Evolutionary conservation across 1,140 invertebrate genomes (phyloP).

Genomic region (Anoplophora glabripennis): DNA sequence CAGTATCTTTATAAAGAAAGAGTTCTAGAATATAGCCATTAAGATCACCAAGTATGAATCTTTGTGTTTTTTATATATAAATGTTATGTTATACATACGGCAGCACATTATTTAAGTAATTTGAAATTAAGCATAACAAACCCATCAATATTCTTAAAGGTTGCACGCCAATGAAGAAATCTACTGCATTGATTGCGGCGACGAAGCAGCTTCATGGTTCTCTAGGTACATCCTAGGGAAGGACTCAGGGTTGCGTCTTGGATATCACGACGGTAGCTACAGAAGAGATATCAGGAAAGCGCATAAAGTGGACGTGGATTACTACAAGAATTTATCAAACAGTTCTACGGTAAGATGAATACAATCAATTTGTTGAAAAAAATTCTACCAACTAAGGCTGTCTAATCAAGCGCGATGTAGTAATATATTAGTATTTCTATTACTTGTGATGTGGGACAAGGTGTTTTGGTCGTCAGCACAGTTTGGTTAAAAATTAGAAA

Average conservation of each 20-base stretch:
- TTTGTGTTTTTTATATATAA: too few species aligned
- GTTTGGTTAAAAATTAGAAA: too few species aligned
- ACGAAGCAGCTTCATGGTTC: slow-evolving; percentile 60
- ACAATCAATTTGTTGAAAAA: too few species aligned
- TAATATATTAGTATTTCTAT: too few species aligned
- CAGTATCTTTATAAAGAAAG: too few species aligned
- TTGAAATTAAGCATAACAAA: not conserved
- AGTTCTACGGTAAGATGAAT: slow-evolving; percentile 24
- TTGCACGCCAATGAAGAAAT: slow-evolving; percentile 44
- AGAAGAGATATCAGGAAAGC: slow-evolving; percentile 34
- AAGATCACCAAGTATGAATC: too few species aligned
- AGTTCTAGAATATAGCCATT: too few species aligned
- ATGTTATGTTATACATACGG: too few species aligned
- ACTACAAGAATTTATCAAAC: slow-evolving; percentile 35
- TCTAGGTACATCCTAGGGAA: slow-evolving; percentile 58
- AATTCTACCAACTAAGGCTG: too few species aligned
- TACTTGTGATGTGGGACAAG: too few species aligned
- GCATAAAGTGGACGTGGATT: slow-evolving; percentile 30
- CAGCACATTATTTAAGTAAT: not conserved
- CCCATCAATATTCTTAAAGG: not conserved
- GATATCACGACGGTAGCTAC: slow-evolving; percentile 54
- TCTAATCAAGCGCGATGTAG: too few species aligned
- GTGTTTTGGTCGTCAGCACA: too few species aligned
- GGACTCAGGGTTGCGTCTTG: slow-evolving; percentile 55
- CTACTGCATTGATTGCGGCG: slow-evolving; percentile 59